Evolutionary conservation across 2,888 invertebrate species (phyloP).

Genomic region (Lasioglossum malachurum): DNA sequence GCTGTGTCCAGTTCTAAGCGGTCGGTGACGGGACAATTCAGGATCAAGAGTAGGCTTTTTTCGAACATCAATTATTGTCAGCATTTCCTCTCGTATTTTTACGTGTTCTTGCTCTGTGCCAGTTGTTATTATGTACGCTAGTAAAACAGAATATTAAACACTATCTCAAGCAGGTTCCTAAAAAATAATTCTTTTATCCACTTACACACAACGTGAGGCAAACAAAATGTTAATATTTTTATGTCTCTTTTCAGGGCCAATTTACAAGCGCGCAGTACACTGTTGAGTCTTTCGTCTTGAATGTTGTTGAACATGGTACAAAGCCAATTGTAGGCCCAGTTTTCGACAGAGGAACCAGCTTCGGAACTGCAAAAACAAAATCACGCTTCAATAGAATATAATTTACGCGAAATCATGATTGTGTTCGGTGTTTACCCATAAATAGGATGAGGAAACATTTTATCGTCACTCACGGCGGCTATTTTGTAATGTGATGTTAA

Average conservation of each 20-base stretch:
- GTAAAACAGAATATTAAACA: constrained; percentile 25
- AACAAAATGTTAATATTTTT: constrained; percentile 89
- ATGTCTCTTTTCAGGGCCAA: constrained; percentile 91
- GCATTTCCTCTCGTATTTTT: constrained; percentile 86
- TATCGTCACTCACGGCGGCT: constrained; percentile 71
- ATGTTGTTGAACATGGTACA: constrained; percentile 89
- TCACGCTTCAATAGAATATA: not conserved
- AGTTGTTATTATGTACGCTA: constrained; percentile 84
- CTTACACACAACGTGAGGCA: constrained; percentile 89
- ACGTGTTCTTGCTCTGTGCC: constrained; percentile 83
- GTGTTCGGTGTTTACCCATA: constrained; percentile 79
- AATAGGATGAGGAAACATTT: constrained; percentile 81
- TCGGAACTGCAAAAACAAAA: constrained; percentile 86
- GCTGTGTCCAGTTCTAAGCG: constrained; percentile 73
- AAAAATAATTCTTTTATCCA: constrained; percentile 35
- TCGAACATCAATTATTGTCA: constrained; percentile 85
- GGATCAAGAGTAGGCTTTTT: constrained; percentile 75
- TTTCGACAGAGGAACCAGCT: constrained; percentile 89
- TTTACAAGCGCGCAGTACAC: constrained; percentile 89
- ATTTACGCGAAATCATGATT: constrained; percentile 17
- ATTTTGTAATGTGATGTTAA: constrained; percentile 88
- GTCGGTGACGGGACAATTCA: constrained; percentile 77
- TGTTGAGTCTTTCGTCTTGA: constrained; percentile 87
- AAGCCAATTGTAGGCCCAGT: constrained; percentile 93
- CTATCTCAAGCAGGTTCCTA: not conserved